Evolutionary conservation across 2,888 invertebrate genomes (phyloP).

Genomic region (Anoncus sp.): DNA sequence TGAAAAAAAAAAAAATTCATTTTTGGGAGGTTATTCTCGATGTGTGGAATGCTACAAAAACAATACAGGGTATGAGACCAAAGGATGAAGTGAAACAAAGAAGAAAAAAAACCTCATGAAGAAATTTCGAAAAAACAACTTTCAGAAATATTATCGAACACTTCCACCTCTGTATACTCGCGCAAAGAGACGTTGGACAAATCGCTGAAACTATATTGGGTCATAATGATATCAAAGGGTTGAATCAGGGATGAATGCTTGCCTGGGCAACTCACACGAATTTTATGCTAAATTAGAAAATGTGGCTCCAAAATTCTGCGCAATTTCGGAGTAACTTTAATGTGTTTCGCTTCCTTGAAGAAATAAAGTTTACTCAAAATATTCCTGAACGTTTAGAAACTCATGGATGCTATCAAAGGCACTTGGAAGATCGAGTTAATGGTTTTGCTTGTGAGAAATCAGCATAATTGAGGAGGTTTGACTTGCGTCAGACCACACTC

Average conservation of each 20-base stretch:
- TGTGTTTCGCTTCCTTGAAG: no score
- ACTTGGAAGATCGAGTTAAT: neutral
- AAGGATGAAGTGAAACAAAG: neutral
- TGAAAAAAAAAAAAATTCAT: neutral
- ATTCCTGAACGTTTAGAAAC: neutral
- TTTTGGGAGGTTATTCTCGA: conserved; percentile 15
- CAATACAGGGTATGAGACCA: neutral
- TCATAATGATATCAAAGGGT: neutral
- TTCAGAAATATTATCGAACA: neutral
- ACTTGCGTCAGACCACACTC: neutral
- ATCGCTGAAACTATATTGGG: neutral
- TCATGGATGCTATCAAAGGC: neutral
- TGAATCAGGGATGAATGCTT: neutral
- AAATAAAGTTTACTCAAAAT: neutral
- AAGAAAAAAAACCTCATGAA: neutral
- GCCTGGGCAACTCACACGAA: no score
- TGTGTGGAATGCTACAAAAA: neutral
- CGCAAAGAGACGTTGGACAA: neutral
- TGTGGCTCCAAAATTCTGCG: no score
- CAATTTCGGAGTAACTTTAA: no score
- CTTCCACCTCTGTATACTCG: neutral
- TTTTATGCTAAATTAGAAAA: no score
- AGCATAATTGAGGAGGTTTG: neutral
- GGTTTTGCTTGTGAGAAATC: neutral
- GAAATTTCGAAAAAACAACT: neutral